Conservation (phyloP, 2,888 invertebrate genomes). For the Myopa tessellatipennis region DNA sequence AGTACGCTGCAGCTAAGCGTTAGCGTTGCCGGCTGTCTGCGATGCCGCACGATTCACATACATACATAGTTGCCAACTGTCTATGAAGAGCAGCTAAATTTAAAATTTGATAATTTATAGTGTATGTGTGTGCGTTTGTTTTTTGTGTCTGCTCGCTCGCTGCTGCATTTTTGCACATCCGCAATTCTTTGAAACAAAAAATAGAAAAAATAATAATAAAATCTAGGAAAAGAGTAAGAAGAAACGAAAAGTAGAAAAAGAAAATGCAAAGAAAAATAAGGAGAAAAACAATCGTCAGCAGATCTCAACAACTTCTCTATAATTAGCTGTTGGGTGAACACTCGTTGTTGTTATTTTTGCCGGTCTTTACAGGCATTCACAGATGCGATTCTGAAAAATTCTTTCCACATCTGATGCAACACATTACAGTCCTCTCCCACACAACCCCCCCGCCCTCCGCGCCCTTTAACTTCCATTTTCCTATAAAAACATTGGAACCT, state of each 20-base stretch:
- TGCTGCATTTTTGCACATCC: slow-evolving; percentile 20
- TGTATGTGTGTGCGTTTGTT: not conserved
- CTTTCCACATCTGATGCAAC: too few species aligned
- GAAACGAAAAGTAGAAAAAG: not conserved
- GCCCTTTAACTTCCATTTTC: too few species aligned
- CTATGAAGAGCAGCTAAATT: slow-evolving; percentile 21
- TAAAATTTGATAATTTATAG: slow-evolving; percentile 28
- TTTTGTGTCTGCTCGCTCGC: not conserved
- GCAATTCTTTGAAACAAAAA: slow-evolving; percentile 22
- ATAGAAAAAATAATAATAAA: not conserved
- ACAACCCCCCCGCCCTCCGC: too few species aligned
- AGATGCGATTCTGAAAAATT: not conserved
- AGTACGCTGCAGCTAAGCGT: not conserved
- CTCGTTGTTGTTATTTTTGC: not conserved
- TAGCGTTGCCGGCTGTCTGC: not conserved
- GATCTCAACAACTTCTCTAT: slow-evolving; percentile 3
- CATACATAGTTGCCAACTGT: not conserved
- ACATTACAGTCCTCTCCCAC: too few species aligned
- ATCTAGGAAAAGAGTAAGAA: not conserved
- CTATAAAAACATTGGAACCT: too few species aligned
- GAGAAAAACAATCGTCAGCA: not conserved
- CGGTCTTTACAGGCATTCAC: slow-evolving; percentile 9
- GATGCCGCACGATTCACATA: not conserved
- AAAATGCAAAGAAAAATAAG: too few species aligned
- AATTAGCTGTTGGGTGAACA: slow-evolving; percentile 18